Percentiles rank a stretch among this genome's conserved stretches.
Conservation (phyloP, 1,140 invertebrate genomes). For the Hypsibius dujardini region DNA sequence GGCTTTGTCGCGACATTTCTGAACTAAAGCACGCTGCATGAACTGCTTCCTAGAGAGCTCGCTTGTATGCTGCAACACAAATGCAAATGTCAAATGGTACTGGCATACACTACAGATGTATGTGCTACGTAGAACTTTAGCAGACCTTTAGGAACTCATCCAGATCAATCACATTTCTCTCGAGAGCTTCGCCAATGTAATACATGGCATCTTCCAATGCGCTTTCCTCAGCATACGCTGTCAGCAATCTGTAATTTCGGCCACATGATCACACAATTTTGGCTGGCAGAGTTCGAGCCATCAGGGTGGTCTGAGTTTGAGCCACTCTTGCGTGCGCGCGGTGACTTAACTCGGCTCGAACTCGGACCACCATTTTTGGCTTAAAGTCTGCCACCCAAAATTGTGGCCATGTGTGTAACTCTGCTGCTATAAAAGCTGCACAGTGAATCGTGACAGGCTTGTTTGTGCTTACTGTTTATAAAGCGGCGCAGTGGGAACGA, state of each 20-base stretch:
- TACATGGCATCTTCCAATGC: conserved; percentile 96
- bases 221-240: conserved; percentile 90
- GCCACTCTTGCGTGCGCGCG: too few relatives aligned
- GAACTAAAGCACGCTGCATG: conserved; percentile 78
- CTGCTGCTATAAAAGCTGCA: background rate
- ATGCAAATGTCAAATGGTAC: background rate
- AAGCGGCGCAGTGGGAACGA: conserved; percentile 81
- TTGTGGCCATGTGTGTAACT: too few relatives aligned
- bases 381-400: too few relatives aligned
- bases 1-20: conserved; percentile 87
- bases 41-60: conserved; percentile 86
- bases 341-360: too few relatives aligned
- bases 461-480: conserved; percentile 56
- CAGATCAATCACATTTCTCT: conserved; percentile 76
- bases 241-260: conserved; percentile 50
- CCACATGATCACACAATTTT: background rate
- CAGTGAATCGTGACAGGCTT: too few relatives aligned
- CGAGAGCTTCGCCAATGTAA: conserved; percentile 84
- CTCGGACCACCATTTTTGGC: too few relatives aligned
- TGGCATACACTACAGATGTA: too few relatives aligned
- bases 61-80: conserved; percentile 52
- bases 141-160: conserved; percentile 72
- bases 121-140: too few relatives aligned
- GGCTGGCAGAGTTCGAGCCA: background rate
- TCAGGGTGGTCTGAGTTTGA: too few relatives aligned